Conservation (phyloP, 2,888 invertebrate genomes). For the Dugesia japonica region DNA sequence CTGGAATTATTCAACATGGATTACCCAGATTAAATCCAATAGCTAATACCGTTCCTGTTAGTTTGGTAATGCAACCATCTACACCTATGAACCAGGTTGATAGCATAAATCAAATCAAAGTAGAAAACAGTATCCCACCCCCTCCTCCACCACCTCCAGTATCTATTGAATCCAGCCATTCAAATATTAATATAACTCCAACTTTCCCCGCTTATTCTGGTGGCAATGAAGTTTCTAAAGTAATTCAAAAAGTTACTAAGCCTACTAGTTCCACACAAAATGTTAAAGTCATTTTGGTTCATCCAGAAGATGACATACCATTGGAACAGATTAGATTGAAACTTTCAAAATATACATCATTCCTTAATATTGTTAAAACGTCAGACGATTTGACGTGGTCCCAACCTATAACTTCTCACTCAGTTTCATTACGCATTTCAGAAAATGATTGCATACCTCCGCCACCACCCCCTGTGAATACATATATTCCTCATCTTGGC, state of each 20-base stretch:
- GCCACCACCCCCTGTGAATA: background rate
- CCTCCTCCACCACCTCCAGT: background rate
- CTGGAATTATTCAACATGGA: background rate
- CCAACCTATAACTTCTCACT: background rate
- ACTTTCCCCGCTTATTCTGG: background rate
- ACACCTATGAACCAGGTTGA: background rate
- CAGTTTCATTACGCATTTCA: background rate
- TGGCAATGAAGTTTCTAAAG: background rate
- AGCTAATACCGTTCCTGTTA: background rate
- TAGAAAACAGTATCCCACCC: background rate
- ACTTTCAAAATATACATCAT: constrained; percentile 1
- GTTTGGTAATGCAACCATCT: background rate
- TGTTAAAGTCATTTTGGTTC: background rate
- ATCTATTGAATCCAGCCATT: background rate
- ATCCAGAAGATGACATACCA: background rate
- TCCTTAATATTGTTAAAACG: background rate
- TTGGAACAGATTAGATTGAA: background rate
- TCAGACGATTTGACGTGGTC: background rate
- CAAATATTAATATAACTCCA: background rate
- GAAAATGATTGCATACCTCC: background rate
- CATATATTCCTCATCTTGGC: background rate
- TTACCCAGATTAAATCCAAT: background rate
- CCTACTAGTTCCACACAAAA: background rate
- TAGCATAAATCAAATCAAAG: background rate
- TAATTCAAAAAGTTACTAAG: background rate